These are phyloP conservation scores for Cotesia vestalis DNA, from an alignment of 1,140 invertebrate species.

Conservation along the genomic window DNA sequence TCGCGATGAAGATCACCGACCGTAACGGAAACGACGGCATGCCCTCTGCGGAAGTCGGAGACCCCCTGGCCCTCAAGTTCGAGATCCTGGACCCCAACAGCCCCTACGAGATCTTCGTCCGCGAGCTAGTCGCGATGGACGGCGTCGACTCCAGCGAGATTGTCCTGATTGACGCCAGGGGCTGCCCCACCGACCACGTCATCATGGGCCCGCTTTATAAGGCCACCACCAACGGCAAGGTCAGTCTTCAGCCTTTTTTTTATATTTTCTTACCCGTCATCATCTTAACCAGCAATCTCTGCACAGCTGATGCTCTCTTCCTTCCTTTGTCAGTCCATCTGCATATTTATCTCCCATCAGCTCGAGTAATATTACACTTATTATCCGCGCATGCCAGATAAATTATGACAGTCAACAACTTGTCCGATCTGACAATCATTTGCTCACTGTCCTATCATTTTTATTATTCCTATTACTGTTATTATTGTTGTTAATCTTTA, in stretches of 20 bases:
- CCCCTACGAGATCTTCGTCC: slow-evolving; percentile 94
- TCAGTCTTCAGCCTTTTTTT: slow-evolving; percentile 54
- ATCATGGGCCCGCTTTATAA: slow-evolving; percentile 93
- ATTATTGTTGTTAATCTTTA: too few relatives aligned
- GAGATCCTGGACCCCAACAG: slow-evolving; percentile 91
- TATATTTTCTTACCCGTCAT: not conserved
- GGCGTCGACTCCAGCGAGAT: slow-evolving; percentile 92
- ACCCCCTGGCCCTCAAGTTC: slow-evolving; percentile 88
- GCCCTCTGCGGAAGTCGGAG: slow-evolving; percentile 86
- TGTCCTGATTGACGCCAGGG: slow-evolving; percentile 88
- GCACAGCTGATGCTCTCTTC: not conserved
- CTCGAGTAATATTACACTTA: too few relatives aligned
- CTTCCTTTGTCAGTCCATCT: not conserved
- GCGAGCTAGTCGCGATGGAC: slow-evolving; percentile 93
- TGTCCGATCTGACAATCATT: too few relatives aligned
- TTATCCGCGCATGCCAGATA: too few relatives aligned
- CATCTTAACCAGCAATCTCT: slow-evolving; percentile 2
- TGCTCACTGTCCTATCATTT: too few relatives aligned
- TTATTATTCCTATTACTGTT: too few relatives aligned
- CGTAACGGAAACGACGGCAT: slow-evolving; percentile 81
- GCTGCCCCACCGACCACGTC: slow-evolving; percentile 91
- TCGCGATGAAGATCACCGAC: slow-evolving; percentile 93
- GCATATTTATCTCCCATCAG: not conserved
- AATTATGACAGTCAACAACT: too few relatives aligned
- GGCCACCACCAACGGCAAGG: slow-evolving; percentile 78